Conservation (phyloP, 2,888 invertebrate genomes). For the Platerodrilus igneus region DNA sequence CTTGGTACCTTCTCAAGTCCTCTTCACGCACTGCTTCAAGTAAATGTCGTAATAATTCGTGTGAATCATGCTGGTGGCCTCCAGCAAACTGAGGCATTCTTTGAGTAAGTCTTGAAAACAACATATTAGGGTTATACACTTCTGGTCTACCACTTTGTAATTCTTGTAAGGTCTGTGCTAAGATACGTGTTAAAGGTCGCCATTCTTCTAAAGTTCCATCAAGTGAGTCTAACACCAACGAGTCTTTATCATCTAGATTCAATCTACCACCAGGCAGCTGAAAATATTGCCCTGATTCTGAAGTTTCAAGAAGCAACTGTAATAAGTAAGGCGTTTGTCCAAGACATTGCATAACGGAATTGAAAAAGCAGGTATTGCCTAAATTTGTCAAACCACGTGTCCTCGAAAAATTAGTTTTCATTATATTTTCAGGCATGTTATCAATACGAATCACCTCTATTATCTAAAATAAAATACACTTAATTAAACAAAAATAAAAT, state of each 20-base stretch:
- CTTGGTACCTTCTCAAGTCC: slow-evolving; percentile 74
- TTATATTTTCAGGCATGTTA: too few relatives aligned
- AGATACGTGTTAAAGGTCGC: slow-evolving; percentile 61
- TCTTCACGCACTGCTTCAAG: slow-evolving; percentile 80
- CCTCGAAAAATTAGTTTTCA: slow-evolving; percentile 50
- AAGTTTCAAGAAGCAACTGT: slow-evolving; percentile 62
- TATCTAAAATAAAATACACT: too few relatives aligned
- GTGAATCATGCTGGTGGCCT: slow-evolving; percentile 94
- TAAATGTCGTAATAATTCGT: slow-evolving; percentile 86
- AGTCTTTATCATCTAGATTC: slow-evolving; percentile 45
- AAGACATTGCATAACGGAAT: slow-evolving; percentile 91
- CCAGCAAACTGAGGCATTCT: slow-evolving; percentile 84
- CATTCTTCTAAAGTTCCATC: slow-evolving; percentile 60
- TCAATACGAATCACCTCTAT: slow-evolving; percentile 9
- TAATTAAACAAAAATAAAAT: too few relatives aligned
- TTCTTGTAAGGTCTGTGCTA: slow-evolving; percentile 66
- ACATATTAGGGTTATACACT: slow-evolving; percentile 60
- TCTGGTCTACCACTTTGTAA: slow-evolving; percentile 61
- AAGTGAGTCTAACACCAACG: slow-evolving; percentile 23
- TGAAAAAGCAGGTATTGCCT: slow-evolving; percentile 97
- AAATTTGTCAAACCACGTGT: slow-evolving; percentile 82
- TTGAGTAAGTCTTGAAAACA: slow-evolving; percentile 60
- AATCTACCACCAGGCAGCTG: slow-evolving; percentile 68
- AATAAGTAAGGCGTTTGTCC: slow-evolving; percentile 79
- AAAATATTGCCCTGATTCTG: slow-evolving; percentile 64